Percentiles rank a stretch among this genome's conserved stretches.
Conservation (phyloP, 2,888 invertebrate genomes). For the Leucania comma region DNA sequence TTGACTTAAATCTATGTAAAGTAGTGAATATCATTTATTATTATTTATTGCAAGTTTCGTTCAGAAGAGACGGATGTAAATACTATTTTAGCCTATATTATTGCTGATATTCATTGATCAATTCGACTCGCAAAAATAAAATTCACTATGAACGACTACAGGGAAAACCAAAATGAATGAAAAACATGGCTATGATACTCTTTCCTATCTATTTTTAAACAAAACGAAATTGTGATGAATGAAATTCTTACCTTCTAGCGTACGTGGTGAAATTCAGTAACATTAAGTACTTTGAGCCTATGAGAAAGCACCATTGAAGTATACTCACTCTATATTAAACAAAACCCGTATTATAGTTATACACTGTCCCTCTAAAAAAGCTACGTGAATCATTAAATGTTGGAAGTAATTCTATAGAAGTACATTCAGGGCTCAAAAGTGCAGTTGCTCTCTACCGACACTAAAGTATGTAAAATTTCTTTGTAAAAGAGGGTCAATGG, state of each 20-base stretch:
- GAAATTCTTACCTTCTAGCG: conserved; percentile 56
- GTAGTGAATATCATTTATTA: conserved; percentile 60
- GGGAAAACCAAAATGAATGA: conserved; percentile 18
- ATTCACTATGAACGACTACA: conserved; percentile 37
- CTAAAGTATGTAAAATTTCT: no score
- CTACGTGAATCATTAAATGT: conserved; percentile 10
- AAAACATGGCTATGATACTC: conserved; percentile 22
- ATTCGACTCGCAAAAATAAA: conserved; percentile 50
- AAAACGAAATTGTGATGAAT: conserved; percentile 36
- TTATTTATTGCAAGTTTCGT: conserved; percentile 68
- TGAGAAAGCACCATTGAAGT: conserved; percentile 77
- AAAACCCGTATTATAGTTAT: conserved; percentile 60
- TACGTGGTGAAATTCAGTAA: conserved; percentile 43
- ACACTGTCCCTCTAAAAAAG: conserved; percentile 37
- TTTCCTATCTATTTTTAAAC: conserved; percentile 16
- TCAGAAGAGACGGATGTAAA: conserved; percentile 61
- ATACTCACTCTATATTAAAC: conserved; percentile 60
- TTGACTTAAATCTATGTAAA: conserved; percentile 66
- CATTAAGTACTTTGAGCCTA: conserved; percentile 76
- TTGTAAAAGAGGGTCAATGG: no score
- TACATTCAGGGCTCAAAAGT: no score
- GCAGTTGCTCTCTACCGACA: no score
- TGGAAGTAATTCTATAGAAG: conserved; percentile 16
- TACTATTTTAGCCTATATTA: conserved; percentile 56
- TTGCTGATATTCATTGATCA: conserved; percentile 61